These are phyloP conservation scores for Patagioenas fasciata DNA, from an alignment of 2,113 vertebrate species.

Conservation along the genomic window DNA sequence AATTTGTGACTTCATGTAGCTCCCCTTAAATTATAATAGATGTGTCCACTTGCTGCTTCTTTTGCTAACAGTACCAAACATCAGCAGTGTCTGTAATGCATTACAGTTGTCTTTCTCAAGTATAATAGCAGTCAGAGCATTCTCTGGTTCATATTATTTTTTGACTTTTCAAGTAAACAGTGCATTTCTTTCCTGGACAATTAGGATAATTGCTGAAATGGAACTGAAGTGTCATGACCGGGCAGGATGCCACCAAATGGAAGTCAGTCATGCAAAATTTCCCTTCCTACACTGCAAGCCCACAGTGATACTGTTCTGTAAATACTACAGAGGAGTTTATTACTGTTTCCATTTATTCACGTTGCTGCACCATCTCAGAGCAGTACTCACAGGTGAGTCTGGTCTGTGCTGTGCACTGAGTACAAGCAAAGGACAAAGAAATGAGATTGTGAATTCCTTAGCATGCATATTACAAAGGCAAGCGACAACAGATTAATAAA, in stretches of 20 bases:
- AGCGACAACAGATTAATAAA: neutral
- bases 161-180: neutral
- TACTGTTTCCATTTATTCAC: neutral
- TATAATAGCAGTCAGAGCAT: neutral
- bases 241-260: neutral
- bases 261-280: neutral
- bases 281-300: neutral
- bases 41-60: neutral
- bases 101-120: neutral
- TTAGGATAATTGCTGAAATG: neutral
- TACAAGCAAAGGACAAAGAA: neutral
- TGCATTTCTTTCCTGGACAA: neutral
- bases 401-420: neutral
- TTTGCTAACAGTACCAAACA: neutral
- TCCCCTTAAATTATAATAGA: conserved; percentile 5
- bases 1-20: neutral
- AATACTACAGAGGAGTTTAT: neutral
- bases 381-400: neutral
- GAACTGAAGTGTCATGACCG: neutral
- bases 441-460: neutral
- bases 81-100: neutral
- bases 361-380: neutral
- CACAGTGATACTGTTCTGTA: neutral
- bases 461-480: neutral
- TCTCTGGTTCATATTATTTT: neutral